Evolutionary conservation across 2,888 invertebrate species (phyloP).

Genomic region (Campopleginae sp.): DNA sequence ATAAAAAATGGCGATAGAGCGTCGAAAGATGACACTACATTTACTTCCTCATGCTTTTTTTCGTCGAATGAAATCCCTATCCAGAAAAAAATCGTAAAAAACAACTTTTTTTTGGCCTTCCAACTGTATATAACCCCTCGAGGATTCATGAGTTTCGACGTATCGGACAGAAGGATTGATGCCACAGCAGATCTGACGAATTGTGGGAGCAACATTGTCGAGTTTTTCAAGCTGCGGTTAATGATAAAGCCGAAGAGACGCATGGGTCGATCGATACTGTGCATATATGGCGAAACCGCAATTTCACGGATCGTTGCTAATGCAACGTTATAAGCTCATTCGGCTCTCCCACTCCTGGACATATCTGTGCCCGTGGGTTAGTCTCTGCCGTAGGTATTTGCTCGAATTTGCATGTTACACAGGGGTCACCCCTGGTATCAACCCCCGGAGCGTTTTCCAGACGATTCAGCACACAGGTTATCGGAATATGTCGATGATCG

Average conservation of each 20-base stretch:
- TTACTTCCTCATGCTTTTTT: no score
- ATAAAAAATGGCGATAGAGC: no score
- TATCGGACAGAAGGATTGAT: background rate
- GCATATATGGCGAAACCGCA: slow-evolving; percentile 57
- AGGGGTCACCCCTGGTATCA: background rate
- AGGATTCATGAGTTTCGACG: background rate
- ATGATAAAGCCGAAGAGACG: slow-evolving; percentile 12
- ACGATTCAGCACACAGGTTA: slow-evolving; percentile 3
- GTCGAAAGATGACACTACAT: no score
- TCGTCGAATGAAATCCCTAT: no score
- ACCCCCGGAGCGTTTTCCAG: slow-evolving; percentile 11
- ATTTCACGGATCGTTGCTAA: slow-evolving; percentile 73
- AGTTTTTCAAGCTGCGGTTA: background rate
- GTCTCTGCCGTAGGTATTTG: background rate
- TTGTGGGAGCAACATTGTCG: background rate
- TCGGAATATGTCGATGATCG: background rate
- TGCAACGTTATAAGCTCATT: slow-evolving; percentile 69
- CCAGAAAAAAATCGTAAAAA: no score
- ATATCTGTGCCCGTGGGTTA: background rate
- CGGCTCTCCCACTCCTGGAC: background rate
- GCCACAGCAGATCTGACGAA: background rate
- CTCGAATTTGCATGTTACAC: slow-evolving; percentile 18
- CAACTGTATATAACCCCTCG: no score
- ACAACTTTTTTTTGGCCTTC: no score
- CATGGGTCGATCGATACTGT: slow-evolving; percentile 17